Evolutionary conservation across 2,113 vertebrate species (phyloP).

Genomic region (Platysternon megacephalum): DNA sequence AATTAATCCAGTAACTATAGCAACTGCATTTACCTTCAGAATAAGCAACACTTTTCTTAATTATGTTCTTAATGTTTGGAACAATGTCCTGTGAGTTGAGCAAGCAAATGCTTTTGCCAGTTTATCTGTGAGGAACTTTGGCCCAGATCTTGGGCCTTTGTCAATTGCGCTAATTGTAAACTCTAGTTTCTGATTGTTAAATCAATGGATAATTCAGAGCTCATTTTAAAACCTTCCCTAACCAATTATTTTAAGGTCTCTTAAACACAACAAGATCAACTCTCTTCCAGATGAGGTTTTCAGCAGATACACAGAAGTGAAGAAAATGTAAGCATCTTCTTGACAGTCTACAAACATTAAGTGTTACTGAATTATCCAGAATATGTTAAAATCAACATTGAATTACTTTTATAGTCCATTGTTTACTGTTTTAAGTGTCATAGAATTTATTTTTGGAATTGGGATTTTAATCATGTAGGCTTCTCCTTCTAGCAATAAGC

Average conservation of each 20-base stretch:
- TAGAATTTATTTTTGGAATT: background rate
- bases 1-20: too few species aligned
- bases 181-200: background rate
- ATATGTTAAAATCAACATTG: background rate
- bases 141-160: too few species aligned
- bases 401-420: background rate
- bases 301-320: slow-evolving; percentile 74
- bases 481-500: background rate
- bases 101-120: background rate
- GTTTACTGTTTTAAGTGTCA: background rate
- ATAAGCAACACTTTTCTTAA: too few species aligned
- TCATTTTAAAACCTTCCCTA: slow-evolving; percentile 7
- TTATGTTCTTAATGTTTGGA: too few species aligned
- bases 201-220: background rate
- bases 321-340: slow-evolving; percentile 79
- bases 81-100: background rate
- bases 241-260: slow-evolving; percentile 74
- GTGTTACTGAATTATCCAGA: background rate
- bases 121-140: background rate
- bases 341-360: background rate
- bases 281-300: slow-evolving; percentile 80
- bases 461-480: background rate
- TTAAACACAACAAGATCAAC: slow-evolving; percentile 78
- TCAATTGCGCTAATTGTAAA: background rate
- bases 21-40: too few species aligned